A percentile compares a stretch with the other conserved stretches of the same genome.
Conservation (phyloP, 2,113 vertebrate species). For the Tachysurus vachellii region DNA sequence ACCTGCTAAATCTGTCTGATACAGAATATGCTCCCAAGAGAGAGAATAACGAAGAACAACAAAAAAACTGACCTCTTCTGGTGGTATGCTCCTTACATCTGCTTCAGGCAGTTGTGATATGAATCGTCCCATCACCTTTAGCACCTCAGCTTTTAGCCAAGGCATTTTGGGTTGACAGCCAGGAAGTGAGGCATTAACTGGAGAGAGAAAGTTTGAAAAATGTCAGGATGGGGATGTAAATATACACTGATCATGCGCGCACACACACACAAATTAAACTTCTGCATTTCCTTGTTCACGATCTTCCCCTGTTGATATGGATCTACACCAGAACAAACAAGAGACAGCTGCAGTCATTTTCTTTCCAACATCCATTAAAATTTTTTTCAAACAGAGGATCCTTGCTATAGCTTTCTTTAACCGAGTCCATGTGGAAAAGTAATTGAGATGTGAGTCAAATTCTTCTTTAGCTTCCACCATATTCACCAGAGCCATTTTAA, state of each 20-base stretch:
- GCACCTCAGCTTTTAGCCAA: slow-evolving; percentile 54
- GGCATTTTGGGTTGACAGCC: slow-evolving; percentile 50
- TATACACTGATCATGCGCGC: no score
- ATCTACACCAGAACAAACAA: not conserved
- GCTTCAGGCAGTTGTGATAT: slow-evolving; percentile 46
- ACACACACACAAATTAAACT: not conserved
- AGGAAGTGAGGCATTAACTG: not conserved
- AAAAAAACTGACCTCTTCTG: slow-evolving; percentile 51
- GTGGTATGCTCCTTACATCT: slow-evolving; percentile 54
- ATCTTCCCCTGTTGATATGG: not conserved
- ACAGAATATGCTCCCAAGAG: not conserved
- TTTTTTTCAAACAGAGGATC: no score
- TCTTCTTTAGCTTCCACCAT: no score
- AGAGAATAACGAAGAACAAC: not conserved
- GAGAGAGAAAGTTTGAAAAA: not conserved
- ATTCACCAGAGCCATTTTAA: no score
- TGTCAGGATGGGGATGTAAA: no score
- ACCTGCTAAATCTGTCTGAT: not conserved
- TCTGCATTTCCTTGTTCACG: not conserved
- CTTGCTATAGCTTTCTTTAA: no score
- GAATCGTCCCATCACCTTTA: slow-evolving; percentile 65
- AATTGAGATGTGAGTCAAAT: no score
- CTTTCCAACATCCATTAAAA: no score
- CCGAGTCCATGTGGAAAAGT: no score
- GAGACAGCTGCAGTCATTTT: not conserved